Evolutionary conservation across 1,140 invertebrate genomes (phyloP), one percentile per base, ranked within the genome.

Genomic region (Eubasilissa regina): DNA sequence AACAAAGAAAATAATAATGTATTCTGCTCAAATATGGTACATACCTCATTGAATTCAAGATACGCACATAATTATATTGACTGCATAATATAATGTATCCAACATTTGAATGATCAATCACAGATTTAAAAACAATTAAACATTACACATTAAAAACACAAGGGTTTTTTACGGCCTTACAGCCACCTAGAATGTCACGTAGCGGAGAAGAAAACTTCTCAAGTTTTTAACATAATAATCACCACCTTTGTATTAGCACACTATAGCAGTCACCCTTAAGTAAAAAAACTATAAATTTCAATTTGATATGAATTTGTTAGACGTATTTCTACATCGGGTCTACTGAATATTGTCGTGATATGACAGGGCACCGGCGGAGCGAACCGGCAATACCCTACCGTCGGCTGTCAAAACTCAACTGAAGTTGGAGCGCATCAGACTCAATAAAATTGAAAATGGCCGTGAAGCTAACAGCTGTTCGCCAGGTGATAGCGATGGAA

Each of bases 81-180:
- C 25, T 35, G 25, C 25, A 35, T 35, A 35, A 35, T 35, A 35
- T 35, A 35, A 35, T 62, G 11, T 62, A 62, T 62, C 58, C 58
- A 62, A 4, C 58, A 19, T 8, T 12, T 25, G 17, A 62, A 56
- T 17, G 17, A n/a, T 11, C 21, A 21, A 25, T 25, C 58, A 62
- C 58, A 62, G 58, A 62, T 62, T 62, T 21, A 62, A 62, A 62
- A 62, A 62, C 58, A 62, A 62, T 15, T 11, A 58, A 62, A 62
- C 58, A 25, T 19, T 17, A 56, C 48, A 56, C 17, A 56, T 17
- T 56, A n/a, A n/a, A n/a, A 56, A 12, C 53, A 56, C 53, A 6
- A 15, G 53, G 53, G 12, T 62, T 35, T 62, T 15, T 51, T 51
- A 51, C 48, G 17, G 11, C 8, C 11, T 7, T 21, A 25, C 58